These are phyloP conservation scores for Sphaerophoria rueppellii DNA, from an alignment of 2,888 invertebrate species.

Conservation along the genomic window DNA sequence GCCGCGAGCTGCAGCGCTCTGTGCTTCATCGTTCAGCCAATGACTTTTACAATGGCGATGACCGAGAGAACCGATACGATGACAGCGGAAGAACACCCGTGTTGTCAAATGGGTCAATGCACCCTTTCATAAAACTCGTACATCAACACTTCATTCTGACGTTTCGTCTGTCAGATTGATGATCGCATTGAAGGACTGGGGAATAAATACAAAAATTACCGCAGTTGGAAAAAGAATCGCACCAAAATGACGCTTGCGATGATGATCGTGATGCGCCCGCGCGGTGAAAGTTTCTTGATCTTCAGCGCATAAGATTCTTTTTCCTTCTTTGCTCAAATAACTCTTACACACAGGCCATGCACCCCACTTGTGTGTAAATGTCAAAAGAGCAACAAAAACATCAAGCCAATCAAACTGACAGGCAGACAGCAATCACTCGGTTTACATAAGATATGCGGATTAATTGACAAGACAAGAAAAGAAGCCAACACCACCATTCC, in stretches of 20 bases:
- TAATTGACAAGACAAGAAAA: conserved; percentile 73
- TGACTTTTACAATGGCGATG: neutral
- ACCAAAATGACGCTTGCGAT: conserved; percentile 34
- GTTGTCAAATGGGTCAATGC: conserved; percentile 54
- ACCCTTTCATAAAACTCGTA: conserved; percentile 36
- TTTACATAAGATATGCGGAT: conserved; percentile 71
- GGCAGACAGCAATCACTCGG: conserved; percentile 71
- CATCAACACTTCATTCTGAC: conserved; percentile 15
- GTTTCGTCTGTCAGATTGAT: conserved; percentile 17
- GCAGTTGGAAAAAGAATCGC: neutral
- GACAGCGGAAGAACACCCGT: conserved; percentile 57
- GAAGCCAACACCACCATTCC: conserved; percentile 54
- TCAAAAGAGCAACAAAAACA: conserved; percentile 49
- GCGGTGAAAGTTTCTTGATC: conserved; percentile 68
- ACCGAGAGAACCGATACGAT: neutral
- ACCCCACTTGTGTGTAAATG: conserved; percentile 63
- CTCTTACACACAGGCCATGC: conserved; percentile 34
- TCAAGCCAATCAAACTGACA: conserved; percentile 55
- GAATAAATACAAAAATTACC: conserved; percentile 32
- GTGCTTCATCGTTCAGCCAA: conserved; percentile 13
- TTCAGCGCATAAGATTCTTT: conserved; percentile 59
- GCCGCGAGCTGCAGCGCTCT: conserved; percentile 3
- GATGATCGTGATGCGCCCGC: conserved; percentile 34
- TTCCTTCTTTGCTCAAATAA: conserved; percentile 37
- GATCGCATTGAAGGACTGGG: conserved; percentile 3